Percentiles rank a stretch among this genome's conserved stretches.
phyloP scores from a whole-genome alignment of 1,140 invertebrate genomes.

The Saxidomus purpurata region DNA sequence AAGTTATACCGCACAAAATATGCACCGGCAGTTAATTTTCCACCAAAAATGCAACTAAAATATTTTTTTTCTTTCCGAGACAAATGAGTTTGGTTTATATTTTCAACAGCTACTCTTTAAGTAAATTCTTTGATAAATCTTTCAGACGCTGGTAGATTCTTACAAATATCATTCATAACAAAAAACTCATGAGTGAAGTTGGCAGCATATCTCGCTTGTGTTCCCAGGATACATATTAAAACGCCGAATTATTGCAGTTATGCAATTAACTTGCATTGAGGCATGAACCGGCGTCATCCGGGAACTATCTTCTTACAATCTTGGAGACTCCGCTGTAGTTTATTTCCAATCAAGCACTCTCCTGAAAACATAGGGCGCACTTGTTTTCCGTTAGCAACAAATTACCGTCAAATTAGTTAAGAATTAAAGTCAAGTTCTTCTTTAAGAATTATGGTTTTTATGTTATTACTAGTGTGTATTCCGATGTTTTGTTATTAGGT shows the following conservation, averaged over 20 bases:
- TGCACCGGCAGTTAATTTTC: not conserved
- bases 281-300: constrained; percentile 40
- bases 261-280: constrained; percentile 37
- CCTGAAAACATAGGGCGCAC: constrained; percentile 49
- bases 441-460: constrained; percentile 31
- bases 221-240: constrained; percentile 39
- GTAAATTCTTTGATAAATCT: constrained; percentile 40
- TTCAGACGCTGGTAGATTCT: constrained; percentile 17
- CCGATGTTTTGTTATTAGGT: not conserved
- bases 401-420: constrained; percentile 66
- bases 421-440: constrained; percentile 64
- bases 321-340: constrained; percentile 31
- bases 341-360: constrained; percentile 57
- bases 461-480: constrained; percentile 7
- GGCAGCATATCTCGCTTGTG: not conserved
- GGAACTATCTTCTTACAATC: constrained; percentile 42
- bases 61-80: not conserved
- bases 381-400: constrained; percentile 61
- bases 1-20: not conserved
- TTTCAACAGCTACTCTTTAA: constrained; percentile 2
- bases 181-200: constrained; percentile 28
- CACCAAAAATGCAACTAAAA: not conserved
- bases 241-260: constrained; percentile 26
- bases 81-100: not conserved
- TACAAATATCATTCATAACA: constrained; percentile 36